Evolutionary conservation across 2,888 invertebrate species (phyloP).

Genomic region (Asteroscopus sphinx): DNA sequence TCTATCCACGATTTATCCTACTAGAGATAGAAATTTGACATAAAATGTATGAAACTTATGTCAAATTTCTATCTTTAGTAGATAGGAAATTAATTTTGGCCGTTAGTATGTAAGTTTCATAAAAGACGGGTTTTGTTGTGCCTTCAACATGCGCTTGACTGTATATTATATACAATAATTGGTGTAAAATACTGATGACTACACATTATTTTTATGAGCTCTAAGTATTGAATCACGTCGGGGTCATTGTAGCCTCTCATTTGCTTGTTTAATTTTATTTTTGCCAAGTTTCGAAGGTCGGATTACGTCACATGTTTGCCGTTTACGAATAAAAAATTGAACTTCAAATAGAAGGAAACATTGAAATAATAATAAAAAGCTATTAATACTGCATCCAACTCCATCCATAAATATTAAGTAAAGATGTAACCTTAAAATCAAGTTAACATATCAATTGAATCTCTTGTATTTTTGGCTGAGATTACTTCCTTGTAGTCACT

Average conservation of each 20-base stretch:
- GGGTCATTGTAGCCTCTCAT: conserved; percentile 70
- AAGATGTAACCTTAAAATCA: background rate
- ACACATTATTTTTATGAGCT: conserved; percentile 60
- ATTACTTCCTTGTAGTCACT: conserved; percentile 10
- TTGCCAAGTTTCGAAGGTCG: conserved; percentile 73
- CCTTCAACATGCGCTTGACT: no score
- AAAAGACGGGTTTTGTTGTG: no score
- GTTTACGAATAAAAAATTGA: conserved; percentile 47
- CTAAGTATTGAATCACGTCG: conserved; percentile 69
- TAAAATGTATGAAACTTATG: no score
- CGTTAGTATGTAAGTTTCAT: no score
- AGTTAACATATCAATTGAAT: conserved; percentile 2
- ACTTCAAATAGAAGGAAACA: conserved; percentile 25
- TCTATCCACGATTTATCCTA: no score
- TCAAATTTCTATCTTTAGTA: no score
- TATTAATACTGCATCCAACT: background rate
- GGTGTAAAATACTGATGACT: conserved; percentile 48
- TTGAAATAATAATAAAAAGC: conserved; percentile 4
- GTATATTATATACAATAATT: conserved; percentile 27
- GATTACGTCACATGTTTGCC: conserved; percentile 69
- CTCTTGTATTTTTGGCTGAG: background rate
- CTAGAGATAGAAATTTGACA: no score
- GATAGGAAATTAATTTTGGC: no score
- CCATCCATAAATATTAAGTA: conserved; percentile 4
- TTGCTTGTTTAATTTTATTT: conserved; percentile 70